phyloP scores from a whole-genome alignment of 1,140 invertebrate genomes.

The Drosophila takahashii region DNA sequence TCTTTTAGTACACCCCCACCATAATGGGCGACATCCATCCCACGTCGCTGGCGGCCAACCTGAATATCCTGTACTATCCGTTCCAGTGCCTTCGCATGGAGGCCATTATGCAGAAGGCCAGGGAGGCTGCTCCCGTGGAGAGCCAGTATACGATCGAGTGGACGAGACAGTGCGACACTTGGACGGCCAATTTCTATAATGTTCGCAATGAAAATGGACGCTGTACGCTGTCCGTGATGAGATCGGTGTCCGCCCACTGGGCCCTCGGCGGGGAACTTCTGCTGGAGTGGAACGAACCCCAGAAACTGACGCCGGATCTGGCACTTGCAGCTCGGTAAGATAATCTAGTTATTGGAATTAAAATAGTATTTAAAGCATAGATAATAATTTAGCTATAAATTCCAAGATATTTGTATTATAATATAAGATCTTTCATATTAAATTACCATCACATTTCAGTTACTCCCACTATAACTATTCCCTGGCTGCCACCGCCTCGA shows the following conservation, averaged over 20 bases:
- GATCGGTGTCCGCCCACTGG: slow-evolving; percentile 63
- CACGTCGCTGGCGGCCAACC: slow-evolving; percentile 70
- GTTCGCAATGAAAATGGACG: slow-evolving; percentile 67
- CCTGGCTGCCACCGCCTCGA: slow-evolving; percentile 66
- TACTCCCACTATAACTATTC: slow-evolving; percentile 67
- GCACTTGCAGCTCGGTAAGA: slow-evolving; percentile 71
- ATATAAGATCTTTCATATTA: no score
- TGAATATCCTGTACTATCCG: slow-evolving; percentile 76
- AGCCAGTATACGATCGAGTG: slow-evolving; percentile 70
- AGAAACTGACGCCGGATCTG: slow-evolving; percentile 46
- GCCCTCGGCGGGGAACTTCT: slow-evolving; percentile 73
- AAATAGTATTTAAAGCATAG: no score
- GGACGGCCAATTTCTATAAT: slow-evolving; percentile 75
- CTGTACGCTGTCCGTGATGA: slow-evolving; percentile 72
- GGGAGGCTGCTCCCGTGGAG: slow-evolving; percentile 41
- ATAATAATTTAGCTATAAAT: no score
- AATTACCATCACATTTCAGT: slow-evolving; percentile 11
- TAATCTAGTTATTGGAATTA: no score
- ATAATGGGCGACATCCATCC: slow-evolving; percentile 80
- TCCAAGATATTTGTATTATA: no score
- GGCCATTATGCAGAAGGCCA: slow-evolving; percentile 64
- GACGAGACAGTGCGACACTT: slow-evolving; percentile 67
- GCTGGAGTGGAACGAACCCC: slow-evolving; percentile 72
- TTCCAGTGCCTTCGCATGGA: slow-evolving; percentile 70
- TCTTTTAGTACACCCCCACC: slow-evolving; percentile 68